These are phyloP conservation scores for Idaea biselata DNA, from an alignment of 2,888 invertebrate species.

Conservation along the genomic window DNA sequence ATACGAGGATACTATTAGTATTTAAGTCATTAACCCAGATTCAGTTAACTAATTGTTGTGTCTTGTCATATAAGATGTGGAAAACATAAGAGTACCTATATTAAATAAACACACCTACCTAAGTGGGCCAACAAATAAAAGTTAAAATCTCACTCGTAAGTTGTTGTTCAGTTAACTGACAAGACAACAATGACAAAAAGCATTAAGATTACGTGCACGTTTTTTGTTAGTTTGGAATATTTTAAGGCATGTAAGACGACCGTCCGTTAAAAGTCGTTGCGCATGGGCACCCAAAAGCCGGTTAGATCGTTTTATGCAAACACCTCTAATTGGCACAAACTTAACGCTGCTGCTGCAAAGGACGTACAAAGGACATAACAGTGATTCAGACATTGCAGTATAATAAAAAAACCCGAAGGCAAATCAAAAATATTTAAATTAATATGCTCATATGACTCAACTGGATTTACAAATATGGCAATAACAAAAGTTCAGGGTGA, in stretches of 20 bases:
- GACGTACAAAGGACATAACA: conserved; percentile 52
- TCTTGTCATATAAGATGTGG: neutral
- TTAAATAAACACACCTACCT: neutral
- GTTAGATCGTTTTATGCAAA: conserved; percentile 35
- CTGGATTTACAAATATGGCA: conserved; percentile 9
- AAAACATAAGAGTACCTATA: neutral
- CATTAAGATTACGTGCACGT: conserved; percentile 33
- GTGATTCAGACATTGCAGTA: conserved; percentile 35
- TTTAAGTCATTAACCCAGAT: neutral
- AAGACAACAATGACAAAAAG: conserved; percentile 9
- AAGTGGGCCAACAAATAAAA: neutral
- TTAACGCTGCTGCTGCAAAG: conserved; percentile 39
- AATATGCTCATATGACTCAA: neutral
- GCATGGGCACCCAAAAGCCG: conserved; percentile 39
- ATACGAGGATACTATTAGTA: neutral
- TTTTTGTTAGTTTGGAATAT: conserved; percentile 23
- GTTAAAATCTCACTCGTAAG: neutral
- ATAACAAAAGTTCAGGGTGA: conserved; percentile 21
- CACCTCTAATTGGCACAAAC: conserved; percentile 26
- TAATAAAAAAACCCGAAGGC: neutral
- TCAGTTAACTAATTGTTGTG: neutral
- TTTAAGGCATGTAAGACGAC: conserved; percentile 50
- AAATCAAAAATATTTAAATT: neutral
- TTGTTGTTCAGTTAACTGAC: conserved; percentile 9
- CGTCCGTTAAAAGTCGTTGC: conserved; percentile 52